Percentiles rank a stretch among this genome's conserved stretches.
Evolutionary conservation across 2,888 invertebrate species (phyloP).

Genomic region (Polydrusus tereticollis): DNA sequence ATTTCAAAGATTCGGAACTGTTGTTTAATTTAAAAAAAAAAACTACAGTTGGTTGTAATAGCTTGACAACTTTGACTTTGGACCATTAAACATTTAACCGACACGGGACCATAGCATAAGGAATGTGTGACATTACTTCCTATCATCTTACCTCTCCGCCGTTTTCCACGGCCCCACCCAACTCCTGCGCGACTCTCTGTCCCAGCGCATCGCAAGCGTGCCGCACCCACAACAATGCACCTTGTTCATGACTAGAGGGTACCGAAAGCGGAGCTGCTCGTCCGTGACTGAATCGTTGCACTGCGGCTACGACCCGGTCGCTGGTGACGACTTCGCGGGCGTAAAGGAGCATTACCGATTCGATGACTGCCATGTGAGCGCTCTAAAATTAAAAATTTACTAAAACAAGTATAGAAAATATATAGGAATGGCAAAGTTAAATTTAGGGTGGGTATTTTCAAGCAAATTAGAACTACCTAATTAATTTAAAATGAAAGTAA

Average conservation of each 20-base stretch:
- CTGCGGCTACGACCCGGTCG: constrained; percentile 88
- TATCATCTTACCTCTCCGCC: constrained; percentile 59
- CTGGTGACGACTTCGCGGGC: constrained; percentile 92
- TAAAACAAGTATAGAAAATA: not conserved
- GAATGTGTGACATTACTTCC: not conserved
- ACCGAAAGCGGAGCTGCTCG: constrained; percentile 58
- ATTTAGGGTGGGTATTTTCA: too few species aligned
- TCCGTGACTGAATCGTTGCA: constrained; percentile 83
- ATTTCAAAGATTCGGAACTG: too few species aligned
- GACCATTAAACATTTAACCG: too few species aligned
- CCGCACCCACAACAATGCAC: constrained; percentile 90
- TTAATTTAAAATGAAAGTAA: too few species aligned
- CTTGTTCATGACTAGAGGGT: constrained; percentile 81
- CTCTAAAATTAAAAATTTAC: constrained; percentile 73
- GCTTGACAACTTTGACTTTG: too few species aligned
- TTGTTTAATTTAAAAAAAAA: too few species aligned
- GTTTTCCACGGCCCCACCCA: constrained; percentile 54
- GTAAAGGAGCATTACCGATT: constrained; percentile 94
- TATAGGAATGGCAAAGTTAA: too few species aligned
- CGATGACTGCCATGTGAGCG: constrained; percentile 96
- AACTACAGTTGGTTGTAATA: too few species aligned
- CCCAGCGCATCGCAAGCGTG: constrained; percentile 86
- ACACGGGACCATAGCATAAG: constrained; percentile 5
- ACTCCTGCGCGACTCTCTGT: constrained; percentile 67
- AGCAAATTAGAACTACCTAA: too few species aligned